Evolutionary conservation across 1,140 invertebrate species (phyloP).

Genomic region (Neotoxoptera formosana): DNA sequence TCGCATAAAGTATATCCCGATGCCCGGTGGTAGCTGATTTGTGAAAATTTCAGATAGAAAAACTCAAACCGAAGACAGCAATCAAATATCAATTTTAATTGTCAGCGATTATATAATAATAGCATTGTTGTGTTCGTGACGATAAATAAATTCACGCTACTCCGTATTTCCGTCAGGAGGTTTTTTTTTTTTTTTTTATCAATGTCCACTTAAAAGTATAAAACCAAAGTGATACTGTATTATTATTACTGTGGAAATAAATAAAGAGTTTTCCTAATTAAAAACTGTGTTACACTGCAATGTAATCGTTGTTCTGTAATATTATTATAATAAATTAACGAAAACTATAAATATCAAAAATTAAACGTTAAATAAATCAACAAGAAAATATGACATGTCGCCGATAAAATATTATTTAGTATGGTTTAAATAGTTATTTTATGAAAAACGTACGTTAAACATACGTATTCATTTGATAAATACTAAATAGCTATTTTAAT

Average conservation of each 20-base stretch:
- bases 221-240: not conserved
- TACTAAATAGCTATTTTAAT: not conserved
- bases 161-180: not conserved
- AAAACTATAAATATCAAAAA: not conserved
- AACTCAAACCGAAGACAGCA: not conserved
- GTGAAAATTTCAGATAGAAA: not conserved
- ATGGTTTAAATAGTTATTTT: not conserved
- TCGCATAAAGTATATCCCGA: not conserved
- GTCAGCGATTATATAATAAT: not conserved
- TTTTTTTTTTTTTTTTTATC: not conserved
- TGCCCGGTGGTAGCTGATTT: not conserved
- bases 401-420: constrained; percentile 32
- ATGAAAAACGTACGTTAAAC: not conserved
- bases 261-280: not conserved
- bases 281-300: not conserved
- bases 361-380: constrained; percentile 22
- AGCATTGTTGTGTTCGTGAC: not conserved
- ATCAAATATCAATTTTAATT: constrained; percentile 20
- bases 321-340: not conserved
- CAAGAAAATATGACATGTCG: not conserved
- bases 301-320: not conserved
- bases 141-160: not conserved
- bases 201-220: not conserved
- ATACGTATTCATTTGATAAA: not conserved
- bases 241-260: not conserved